Conservation (phyloP, 2,797 vertebrate species). For the Helarctos malayanus region DNA sequence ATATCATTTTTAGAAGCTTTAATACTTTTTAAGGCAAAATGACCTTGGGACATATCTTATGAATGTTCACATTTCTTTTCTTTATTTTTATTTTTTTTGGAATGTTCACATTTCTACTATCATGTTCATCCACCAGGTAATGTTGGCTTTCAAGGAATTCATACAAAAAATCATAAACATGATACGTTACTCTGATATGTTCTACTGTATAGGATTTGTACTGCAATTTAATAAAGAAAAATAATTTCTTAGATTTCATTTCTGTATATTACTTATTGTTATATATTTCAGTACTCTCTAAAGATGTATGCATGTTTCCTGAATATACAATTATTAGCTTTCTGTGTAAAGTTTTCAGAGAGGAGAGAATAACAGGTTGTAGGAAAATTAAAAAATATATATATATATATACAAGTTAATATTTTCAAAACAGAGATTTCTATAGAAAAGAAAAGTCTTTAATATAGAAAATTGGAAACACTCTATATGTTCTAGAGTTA, state of each 20-base stretch:
- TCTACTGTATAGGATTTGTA: neutral
- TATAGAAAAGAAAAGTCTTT: neutral
- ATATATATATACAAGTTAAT: neutral
- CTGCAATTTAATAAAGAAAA: neutral
- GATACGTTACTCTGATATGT: neutral
- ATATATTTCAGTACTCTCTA: neutral
- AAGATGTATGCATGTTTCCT: neutral
- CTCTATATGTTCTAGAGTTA: neutral
- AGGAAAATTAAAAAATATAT: neutral
- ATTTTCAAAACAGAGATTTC: slow-evolving; percentile 1
- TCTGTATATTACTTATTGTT: neutral
- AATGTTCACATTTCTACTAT: neutral
- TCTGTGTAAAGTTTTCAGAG: neutral
- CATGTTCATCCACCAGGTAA: neutral
- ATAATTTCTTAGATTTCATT: neutral
- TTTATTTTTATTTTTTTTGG: too few relatives aligned
- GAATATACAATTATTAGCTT: neutral
- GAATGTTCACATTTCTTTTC: neutral
- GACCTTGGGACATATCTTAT: slow-evolving; percentile 13
- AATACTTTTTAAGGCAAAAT: slow-evolving; percentile 34
- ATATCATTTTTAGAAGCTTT: neutral
- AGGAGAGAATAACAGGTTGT: neutral
- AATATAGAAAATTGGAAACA: neutral
- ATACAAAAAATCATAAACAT: slow-evolving; percentile 44
- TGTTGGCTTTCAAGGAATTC: neutral